These are phyloP conservation scores for Andricus grossulariae DNA, from an alignment of 1,140 invertebrate genomes.

Conservation along the genomic window DNA sequence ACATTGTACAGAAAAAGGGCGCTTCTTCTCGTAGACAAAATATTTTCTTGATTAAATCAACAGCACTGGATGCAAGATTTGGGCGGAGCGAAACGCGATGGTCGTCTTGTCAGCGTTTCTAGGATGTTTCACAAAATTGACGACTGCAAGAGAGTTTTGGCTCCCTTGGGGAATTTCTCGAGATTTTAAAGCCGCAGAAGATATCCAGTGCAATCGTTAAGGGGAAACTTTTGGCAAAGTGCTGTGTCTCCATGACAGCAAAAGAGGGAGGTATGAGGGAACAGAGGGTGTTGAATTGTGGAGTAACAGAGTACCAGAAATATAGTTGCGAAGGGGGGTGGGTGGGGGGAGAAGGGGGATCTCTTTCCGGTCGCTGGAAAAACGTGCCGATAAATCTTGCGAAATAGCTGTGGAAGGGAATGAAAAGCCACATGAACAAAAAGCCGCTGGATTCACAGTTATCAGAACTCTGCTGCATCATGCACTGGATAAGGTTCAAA, in stretches of 20 bases:
- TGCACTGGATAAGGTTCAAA: too few relatives aligned
- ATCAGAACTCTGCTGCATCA: too few relatives aligned
- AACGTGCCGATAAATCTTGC: too few relatives aligned
- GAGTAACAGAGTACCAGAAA: background rate
- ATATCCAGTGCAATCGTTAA: conserved; percentile 25
- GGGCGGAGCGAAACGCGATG: conserved; percentile 19
- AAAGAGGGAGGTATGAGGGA: conserved; percentile 5
- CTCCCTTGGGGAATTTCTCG: background rate
- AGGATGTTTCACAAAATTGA: background rate
- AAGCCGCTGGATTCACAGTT: too few relatives aligned
- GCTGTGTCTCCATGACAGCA: background rate
- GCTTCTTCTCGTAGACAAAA: too few relatives aligned
- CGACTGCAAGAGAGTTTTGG: background rate
- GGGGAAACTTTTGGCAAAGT: conserved; percentile 32
- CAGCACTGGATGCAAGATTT: too few relatives aligned
- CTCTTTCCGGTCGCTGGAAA: too few relatives aligned
- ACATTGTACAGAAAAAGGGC: too few relatives aligned
- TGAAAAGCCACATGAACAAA: too few relatives aligned
- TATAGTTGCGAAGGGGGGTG: background rate
- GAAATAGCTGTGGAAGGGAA: too few relatives aligned
- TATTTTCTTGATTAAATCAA: too few relatives aligned
- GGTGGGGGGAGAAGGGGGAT: background rate
- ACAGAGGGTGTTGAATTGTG: background rate
- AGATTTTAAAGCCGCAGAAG: conserved; percentile 1
- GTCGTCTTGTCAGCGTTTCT: background rate